Evolutionary conservation across 2,113 vertebrate genomes (phyloP).

Genomic region (Pithys albifrons): DNA sequence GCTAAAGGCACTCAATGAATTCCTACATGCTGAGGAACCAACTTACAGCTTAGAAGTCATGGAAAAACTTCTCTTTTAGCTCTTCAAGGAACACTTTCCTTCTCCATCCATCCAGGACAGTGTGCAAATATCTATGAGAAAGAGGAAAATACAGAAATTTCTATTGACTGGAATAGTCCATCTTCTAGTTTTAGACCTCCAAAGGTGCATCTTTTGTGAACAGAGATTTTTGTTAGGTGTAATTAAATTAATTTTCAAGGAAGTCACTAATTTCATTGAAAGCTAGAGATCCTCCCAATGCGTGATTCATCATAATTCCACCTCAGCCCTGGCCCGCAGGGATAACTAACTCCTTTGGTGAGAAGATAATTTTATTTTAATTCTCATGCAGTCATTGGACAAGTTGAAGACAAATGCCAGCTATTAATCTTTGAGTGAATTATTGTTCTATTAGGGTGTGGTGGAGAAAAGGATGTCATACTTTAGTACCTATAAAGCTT

Average conservation of each 20-base stretch:
- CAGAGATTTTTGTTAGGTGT: constrained; percentile 59
- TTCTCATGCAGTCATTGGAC: constrained; percentile 78
- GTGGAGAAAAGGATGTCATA: constrained; percentile 68
- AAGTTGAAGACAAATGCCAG: constrained; percentile 69
- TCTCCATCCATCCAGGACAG: not conserved
- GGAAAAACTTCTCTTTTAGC: not conserved
- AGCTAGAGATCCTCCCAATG: constrained; percentile 60
- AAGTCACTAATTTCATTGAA: constrained; percentile 77
- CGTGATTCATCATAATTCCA: constrained; percentile 62
- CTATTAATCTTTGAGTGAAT: constrained; percentile 78
- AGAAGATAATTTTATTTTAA: constrained; percentile 84
- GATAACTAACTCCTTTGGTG: constrained; percentile 69
- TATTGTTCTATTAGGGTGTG: constrained; percentile 74
- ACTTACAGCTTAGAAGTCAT: not conserved
- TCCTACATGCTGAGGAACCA: not conserved
- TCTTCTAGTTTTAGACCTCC: constrained; percentile 64
- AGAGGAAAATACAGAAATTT: not conserved
- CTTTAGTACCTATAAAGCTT: constrained; percentile 71
- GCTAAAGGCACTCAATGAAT: not conserved
- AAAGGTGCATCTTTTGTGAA: constrained; percentile 41
- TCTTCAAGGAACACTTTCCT: not conserved
- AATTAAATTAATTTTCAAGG: constrained; percentile 73
- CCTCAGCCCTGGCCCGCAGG: constrained; percentile 67
- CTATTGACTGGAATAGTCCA: not conserved
- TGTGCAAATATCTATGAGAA: not conserved